phyloP scores from a whole-genome alignment of 2,888 invertebrate genomes.

The Aleiodes alternator region DNA sequence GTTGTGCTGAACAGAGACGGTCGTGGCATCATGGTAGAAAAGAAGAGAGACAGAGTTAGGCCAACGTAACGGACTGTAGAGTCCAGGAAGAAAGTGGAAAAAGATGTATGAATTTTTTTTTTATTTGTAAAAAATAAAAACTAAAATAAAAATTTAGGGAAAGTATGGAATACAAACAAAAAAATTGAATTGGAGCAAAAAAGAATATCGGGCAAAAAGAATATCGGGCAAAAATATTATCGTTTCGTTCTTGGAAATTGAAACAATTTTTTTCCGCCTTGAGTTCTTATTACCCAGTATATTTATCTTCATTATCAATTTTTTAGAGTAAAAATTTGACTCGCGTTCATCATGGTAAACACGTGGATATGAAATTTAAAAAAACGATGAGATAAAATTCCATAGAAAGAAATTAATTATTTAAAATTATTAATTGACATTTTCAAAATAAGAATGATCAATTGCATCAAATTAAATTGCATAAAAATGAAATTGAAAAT shows the following conservation, averaged over 20 bases:
- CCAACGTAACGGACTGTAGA: constrained; percentile 29
- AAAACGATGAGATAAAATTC: too few species aligned
- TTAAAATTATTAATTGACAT: not conserved
- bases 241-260: not conserved
- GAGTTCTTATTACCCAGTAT: not conserved
- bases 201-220: constrained; percentile 14
- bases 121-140: not conserved
- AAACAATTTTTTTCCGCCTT: not conserved
- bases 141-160: not conserved
- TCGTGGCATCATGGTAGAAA: constrained; percentile 46
- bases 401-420: not conserved
- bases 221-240: constrained; percentile 19
- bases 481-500: constrained; percentile 16
- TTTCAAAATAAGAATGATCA: not conserved
- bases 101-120: constrained; percentile 20
- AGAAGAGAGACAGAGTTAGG: constrained; percentile 45
- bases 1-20: constrained; percentile 48
- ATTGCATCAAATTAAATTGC: too few species aligned
- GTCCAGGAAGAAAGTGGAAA: constrained; percentile 43
- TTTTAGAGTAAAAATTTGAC: not conserved
- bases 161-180: not conserved
- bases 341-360: not conserved
- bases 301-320: constrained; percentile 26
- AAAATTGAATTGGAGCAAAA: not conserved
- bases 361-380: not conserved